Percentiles rank a stretch among this genome's conserved stretches.
phyloP scores from a whole-genome alignment of 2,113 vertebrate genomes.

The Eclectus roratus region DNA sequence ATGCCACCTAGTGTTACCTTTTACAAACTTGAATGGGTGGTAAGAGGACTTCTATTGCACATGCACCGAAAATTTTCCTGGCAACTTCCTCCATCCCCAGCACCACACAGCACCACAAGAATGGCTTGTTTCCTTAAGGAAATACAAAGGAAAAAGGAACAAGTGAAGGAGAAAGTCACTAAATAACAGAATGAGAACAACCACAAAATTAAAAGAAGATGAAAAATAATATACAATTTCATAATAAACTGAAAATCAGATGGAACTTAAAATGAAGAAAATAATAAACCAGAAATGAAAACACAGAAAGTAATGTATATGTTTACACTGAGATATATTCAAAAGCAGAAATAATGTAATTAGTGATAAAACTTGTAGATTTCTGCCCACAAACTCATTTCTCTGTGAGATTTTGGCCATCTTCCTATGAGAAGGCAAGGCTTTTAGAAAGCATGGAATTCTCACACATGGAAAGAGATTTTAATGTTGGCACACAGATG shows the following conservation, averaged over 20 bases:
- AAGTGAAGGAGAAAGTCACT: background rate
- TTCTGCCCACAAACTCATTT: background rate
- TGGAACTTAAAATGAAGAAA: background rate
- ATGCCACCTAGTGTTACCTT: background rate
- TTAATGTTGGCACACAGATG: constrained; percentile 15
- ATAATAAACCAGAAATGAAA: background rate
- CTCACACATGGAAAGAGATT: constrained; percentile 9
- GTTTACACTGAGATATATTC: background rate
- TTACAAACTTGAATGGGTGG: background rate
- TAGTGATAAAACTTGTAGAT: constrained; percentile 2
- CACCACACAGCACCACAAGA: background rate
- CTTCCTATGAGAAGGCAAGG: constrained; percentile 18
- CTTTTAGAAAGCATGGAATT: constrained; percentile 22
- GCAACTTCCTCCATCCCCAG: background rate
- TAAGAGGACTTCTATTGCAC: background rate
- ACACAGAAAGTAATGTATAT: background rate
- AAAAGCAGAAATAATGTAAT: constrained; percentile 13
- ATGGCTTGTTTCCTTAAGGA: background rate
- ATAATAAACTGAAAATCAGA: background rate
- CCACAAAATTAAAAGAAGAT: background rate
- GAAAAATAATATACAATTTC: background rate
- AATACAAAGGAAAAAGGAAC: background rate
- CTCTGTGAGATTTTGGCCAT: constrained; percentile 14
- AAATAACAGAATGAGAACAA: background rate
- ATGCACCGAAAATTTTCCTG: background rate